phyloP scores from a whole-genome alignment of 2,888 invertebrate genomes.

The Acanthosoma haemorrhoidale region DNA sequence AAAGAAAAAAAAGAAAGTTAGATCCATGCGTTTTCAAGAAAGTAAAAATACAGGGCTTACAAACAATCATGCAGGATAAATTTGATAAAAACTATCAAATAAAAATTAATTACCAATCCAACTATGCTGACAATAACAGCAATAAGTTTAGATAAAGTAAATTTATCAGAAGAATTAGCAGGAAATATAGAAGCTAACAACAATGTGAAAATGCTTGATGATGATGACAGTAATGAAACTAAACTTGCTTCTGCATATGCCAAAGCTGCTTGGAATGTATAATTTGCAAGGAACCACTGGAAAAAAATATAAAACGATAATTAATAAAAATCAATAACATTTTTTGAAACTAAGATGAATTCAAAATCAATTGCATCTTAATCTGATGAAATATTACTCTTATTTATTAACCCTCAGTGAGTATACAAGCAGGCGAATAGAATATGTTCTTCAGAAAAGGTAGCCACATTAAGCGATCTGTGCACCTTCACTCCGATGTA shows the following conservation, averaged over 20 bases:
- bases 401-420: no score
- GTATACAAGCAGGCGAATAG: no score
- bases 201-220: slow-evolving; percentile 83
- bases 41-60: neutral
- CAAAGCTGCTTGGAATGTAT: slow-evolving; percentile 84
- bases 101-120: slow-evolving; percentile 62
- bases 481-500: no score
- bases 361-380: no score
- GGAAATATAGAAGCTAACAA: slow-evolving; percentile 82
- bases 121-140: slow-evolving; percentile 72
- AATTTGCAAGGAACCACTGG: slow-evolving; percentile 92
- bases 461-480: no score
- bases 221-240: slow-evolving; percentile 82
- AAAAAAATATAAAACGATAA: no score
- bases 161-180: slow-evolving; percentile 71
- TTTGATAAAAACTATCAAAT: neutral
- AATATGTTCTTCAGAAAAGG: no score
- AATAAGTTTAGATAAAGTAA: slow-evolving; percentile 78
- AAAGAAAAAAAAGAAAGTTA: no score
- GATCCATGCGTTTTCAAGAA: neutral
- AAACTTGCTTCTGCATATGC: slow-evolving; percentile 76
- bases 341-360: no score
- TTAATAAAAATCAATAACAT: neutral
- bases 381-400: no score
- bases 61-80: neutral